Evolutionary conservation across 1,140 invertebrate species (phyloP).

Genomic region (Orius laevigatus): DNA sequence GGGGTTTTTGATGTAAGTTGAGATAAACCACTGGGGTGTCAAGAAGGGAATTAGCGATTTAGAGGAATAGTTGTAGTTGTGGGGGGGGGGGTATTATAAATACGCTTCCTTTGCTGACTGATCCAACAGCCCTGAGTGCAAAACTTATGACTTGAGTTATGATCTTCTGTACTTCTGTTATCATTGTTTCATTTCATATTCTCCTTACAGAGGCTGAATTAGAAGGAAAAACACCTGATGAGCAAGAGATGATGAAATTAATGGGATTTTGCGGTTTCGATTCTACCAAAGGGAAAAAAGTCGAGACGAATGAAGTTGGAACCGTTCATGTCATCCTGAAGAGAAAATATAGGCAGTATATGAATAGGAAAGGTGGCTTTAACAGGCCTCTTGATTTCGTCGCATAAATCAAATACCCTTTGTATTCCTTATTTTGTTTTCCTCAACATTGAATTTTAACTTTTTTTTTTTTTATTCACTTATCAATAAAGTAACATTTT

Average conservation of each 20-base stretch:
- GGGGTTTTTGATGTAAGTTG: too few relatives aligned
- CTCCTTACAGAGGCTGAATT: constrained; percentile 44
- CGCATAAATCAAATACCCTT: constrained; percentile 42
- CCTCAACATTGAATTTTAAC: too few relatives aligned
- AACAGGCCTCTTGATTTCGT: constrained; percentile 95
- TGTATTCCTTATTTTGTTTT: too few relatives aligned
- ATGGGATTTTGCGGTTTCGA: constrained; percentile 96
- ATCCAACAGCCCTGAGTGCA: too few relatives aligned
- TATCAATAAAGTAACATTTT: too few relatives aligned
- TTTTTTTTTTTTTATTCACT: too few relatives aligned
- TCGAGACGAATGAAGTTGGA: constrained; percentile 81
- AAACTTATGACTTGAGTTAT: too few relatives aligned
- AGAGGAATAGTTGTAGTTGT: too few relatives aligned
- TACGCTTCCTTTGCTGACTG: too few relatives aligned
- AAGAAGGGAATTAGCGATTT: too few relatives aligned
- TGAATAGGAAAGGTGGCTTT: constrained; percentile 98
- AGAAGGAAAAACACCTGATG: constrained; percentile 71
- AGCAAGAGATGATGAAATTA: constrained; percentile 87
- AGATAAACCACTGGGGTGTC: too few relatives aligned
- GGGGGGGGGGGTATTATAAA: too few relatives aligned
- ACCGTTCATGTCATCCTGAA: constrained; percentile 90
- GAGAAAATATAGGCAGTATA: constrained; percentile 95
- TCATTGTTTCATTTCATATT: constrained; percentile 13
- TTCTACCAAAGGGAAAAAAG: constrained; percentile 88
- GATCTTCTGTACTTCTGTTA: not conserved